Evolutionary conservation across 2,113 vertebrate genomes (phyloP), one percentile per base, ranked within the genome.

Genomic region (Neodon shergylaensis): DNA sequence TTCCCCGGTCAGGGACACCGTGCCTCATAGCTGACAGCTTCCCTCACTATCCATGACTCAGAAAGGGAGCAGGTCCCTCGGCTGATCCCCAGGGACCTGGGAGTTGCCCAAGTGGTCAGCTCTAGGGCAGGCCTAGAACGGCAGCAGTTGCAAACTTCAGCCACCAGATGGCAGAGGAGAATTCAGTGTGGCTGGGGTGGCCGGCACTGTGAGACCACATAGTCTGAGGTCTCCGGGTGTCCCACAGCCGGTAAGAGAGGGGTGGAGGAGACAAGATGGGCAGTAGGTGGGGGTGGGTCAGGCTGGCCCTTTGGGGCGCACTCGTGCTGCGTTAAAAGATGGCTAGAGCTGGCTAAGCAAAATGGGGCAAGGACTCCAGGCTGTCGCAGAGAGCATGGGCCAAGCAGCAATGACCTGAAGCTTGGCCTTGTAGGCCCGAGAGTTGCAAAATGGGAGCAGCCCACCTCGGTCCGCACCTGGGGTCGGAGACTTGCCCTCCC

Each of bases 141-240:
- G 21, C 7, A 3, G 83, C 87, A 73, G 83, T 85, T 91, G 47
- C 92, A 1, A n/a, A 17, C 1, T 17, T 44, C 1, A 33, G 84
- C 92, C 97, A 87, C 92, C 83, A 96, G 96, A 68, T 61, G 96
- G 97, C 87, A 61, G 14, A 39, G 28, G 54, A 73, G 90, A 79
- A 44, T 7, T 39, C 82, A 63, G 33, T 5, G 39, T 19, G 0
- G 1, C 1, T 0, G 8, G 49, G 0, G 13, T 1, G 26, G 39
- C n/a, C 14, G 17, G 22, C 65, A 36, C 61, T 0, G 61, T 0
- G 42, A n/a, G 42, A n/a, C 36, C 24, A 39, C 78, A 24, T 7
- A 66, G 77, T 28, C 61, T 77, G 1, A 2, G 31, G 26, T 31
- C 73, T 79, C 66, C 22, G 82, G 49, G 13, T 0, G 24, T 16